phyloP scores from a whole-genome alignment of 2,888 invertebrate species.

The Metallyticus violacea region DNA sequence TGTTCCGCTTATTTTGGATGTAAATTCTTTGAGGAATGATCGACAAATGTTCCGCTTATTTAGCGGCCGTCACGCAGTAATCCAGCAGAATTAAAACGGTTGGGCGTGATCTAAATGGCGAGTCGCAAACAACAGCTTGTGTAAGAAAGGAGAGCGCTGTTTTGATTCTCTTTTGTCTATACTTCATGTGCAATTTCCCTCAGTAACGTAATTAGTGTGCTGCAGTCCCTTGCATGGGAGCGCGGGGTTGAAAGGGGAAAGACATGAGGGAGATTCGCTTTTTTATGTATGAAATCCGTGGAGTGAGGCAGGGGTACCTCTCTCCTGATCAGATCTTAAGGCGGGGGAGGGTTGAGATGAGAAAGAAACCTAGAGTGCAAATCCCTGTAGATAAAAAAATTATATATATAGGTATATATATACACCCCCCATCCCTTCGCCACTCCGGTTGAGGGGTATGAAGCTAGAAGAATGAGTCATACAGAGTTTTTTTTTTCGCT shows the following conservation, averaged over 20 bases:
- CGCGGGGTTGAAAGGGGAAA: conserved; percentile 51
- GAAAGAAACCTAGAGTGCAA: conserved; percentile 38
- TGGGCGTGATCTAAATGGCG: not conserved
- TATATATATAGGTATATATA: no score
- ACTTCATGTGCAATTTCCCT: conserved; percentile 36
- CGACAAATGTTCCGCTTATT: no score
- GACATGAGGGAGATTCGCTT: conserved; percentile 19
- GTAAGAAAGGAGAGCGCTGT: not conserved
- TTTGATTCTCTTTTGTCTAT: not conserved
- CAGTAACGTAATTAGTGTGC: conserved; percentile 68
- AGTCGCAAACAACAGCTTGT: not conserved
- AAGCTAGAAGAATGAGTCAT: conserved; percentile 30
- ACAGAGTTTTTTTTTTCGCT: conserved; percentile 16
- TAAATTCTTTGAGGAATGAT: no score
- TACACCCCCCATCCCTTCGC: conserved; percentile 18
- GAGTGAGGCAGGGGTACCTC: conserved; percentile 28
- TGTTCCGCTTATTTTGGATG: no score
- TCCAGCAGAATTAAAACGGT: not conserved
- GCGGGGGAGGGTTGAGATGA: conserved; percentile 41
- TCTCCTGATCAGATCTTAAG: conserved; percentile 39
- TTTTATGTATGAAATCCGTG: conserved; percentile 31
- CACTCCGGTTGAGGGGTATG: conserved; percentile 16
- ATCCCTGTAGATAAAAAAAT: conserved; percentile 34
- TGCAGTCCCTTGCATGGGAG: conserved; percentile 38
- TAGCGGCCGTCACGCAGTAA: no score